phyloP scores from a whole-genome alignment of 2,113 vertebrate genomes.

The Blennius ocellaris region DNA sequence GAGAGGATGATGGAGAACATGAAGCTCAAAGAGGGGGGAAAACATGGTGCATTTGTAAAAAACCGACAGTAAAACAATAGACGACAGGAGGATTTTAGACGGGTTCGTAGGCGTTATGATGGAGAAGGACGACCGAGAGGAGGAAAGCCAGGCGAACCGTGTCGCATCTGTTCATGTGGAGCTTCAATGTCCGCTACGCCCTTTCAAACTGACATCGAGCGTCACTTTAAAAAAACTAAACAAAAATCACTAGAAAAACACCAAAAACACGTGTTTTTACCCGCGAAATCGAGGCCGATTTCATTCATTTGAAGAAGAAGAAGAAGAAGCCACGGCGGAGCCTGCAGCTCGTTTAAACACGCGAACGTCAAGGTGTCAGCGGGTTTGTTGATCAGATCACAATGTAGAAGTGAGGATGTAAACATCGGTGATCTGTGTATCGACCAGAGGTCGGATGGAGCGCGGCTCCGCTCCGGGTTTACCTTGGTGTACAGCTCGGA shows the following conservation, averaged over 20 bases:
- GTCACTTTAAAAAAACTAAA: conserved; percentile 32
- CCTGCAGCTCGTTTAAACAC: not conserved
- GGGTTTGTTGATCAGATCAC: not conserved
- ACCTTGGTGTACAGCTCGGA: conserved; percentile 97
- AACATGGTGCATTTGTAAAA: not conserved
- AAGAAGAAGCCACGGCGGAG: not conserved
- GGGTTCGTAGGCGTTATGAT: too few relatives aligned
- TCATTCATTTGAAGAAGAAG: conserved; percentile 59
- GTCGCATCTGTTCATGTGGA: conserved; percentile 11
- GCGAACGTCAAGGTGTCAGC: conserved; percentile 6
- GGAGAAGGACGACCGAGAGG: not conserved
- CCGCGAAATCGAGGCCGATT: not conserved
- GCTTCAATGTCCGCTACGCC: conserved; percentile 31
- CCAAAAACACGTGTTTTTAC: not conserved
- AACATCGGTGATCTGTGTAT: too few relatives aligned
- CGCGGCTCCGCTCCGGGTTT: conserved; percentile 31
- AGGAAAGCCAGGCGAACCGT: not conserved
- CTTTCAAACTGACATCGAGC: conserved; percentile 15
- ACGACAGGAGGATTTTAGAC: too few relatives aligned
- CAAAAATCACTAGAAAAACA: conserved; percentile 5
- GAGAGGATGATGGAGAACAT: not conserved
- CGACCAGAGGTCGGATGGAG: not conserved
- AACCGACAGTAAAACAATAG: too few relatives aligned
- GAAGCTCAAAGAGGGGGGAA: not conserved
- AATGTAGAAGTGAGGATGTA: too few relatives aligned